These are phyloP conservation scores for Ophonus ardosiacus DNA, from an alignment of 2,888 invertebrate species.

Conservation along the genomic window DNA sequence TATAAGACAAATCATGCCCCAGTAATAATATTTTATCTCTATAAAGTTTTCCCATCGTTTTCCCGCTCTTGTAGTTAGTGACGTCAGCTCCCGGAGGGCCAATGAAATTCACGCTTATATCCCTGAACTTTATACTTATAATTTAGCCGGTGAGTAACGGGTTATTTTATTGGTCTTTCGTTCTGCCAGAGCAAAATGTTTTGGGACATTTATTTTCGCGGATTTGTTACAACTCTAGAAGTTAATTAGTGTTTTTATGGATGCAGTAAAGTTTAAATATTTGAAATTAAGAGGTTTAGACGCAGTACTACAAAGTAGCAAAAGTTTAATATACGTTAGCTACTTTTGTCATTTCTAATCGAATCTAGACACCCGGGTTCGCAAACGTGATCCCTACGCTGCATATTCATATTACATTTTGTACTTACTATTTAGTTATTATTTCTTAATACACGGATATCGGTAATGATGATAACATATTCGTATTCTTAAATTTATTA, in stretches of 20 bases:
- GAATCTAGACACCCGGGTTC: too few relatives aligned
- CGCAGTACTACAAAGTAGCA: too few relatives aligned
- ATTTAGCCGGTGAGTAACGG: conserved; percentile 44
- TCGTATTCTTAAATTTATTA: too few relatives aligned
- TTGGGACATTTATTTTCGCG: conserved; percentile 50
- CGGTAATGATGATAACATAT: too few relatives aligned
- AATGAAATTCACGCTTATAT: conserved; percentile 63
- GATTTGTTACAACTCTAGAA: conserved; percentile 40
- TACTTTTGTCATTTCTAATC: too few relatives aligned
- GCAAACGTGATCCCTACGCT: too few relatives aligned
- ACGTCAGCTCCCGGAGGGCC: conserved; percentile 52
- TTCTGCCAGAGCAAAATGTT: conserved; percentile 47
- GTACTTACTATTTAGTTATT: too few relatives aligned
- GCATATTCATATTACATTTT: too few relatives aligned
- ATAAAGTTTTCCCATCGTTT: conserved; percentile 53
- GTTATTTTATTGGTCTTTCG: conserved; percentile 59
- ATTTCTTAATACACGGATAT: too few relatives aligned
- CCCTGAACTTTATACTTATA: conserved; percentile 62
- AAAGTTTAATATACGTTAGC: too few relatives aligned
- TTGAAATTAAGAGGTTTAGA: background rate
- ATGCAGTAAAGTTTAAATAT: background rate
- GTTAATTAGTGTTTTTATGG: background rate
- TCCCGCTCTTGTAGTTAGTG: conserved; percentile 48
- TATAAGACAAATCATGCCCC: conserved; percentile 45
- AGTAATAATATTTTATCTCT: conserved; percentile 56